Evolutionary conservation across 2,113 vertebrate genomes (phyloP), one percentile per base, ranked within the genome.

Genomic region (Barnardius zonarius): DNA sequence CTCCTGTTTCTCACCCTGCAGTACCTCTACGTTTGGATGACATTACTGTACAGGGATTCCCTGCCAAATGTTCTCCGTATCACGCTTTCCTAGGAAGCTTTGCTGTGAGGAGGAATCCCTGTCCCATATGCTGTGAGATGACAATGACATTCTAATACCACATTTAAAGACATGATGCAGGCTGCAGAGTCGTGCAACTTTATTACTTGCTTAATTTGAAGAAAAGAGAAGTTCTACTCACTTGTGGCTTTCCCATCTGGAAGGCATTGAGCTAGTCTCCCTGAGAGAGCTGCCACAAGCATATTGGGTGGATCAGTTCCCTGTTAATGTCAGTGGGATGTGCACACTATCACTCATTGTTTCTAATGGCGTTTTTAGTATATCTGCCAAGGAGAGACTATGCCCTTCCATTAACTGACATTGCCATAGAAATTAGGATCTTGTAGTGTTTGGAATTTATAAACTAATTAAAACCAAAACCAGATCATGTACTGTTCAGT

Each of bases 191-290:
- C 10, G 49, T 86, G 46, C 51, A 59, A 90, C 24, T 83, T 96
- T 88, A 92, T 90, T 75, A 80, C 79, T 90, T 80, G 51, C 70
- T 90, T 91, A 92, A 91, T 88, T 89, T 83, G 59, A 95, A 95
- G 90, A 72, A 82, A 61, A 83, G 66, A 96, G 95, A 72, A 64
- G 12, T 91, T 86, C 75, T 82, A 33, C 67, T 92, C 9, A 55
- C 31, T 94, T 94, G 87, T 88, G 92, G 85, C 66, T 96, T 97
- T 6, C 19, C 37, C 92, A 88, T 95, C 93, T 97, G 93, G 90
- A 94, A 61, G 24, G 1, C 51, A 84, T 76, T 86, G 89, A 95
- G 24, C 73, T 78, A 81, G 44, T 68, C 72, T 87, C 28, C 78
- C 41, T 79, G 82, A 83, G 85, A 92, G n/a, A 52, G 39, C 61